phyloP scores from a whole-genome alignment of 2,888 invertebrate genomes.

The Lissonota sp. region DNA sequence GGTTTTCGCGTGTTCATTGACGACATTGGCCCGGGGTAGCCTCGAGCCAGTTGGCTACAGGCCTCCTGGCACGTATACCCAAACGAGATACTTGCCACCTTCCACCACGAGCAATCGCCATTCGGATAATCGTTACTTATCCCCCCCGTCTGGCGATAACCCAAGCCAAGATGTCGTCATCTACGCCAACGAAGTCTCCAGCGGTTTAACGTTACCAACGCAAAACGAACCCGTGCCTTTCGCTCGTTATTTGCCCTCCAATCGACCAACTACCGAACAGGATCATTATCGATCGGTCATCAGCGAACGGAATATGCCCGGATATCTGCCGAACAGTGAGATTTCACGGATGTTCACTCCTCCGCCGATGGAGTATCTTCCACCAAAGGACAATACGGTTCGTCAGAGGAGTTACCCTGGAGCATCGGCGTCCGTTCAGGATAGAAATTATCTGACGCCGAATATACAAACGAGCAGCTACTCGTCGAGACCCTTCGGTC shows the following conservation, averaged over 20 bases:
- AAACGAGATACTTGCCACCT: conserved; percentile 62
- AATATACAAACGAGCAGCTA: conserved; percentile 30
- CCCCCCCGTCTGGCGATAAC: conserved; percentile 30
- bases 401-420: conserved; percentile 40
- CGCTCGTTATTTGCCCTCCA: conserved; percentile 66
- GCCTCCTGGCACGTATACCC: conserved; percentile 69
- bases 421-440: conserved; percentile 44
- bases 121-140: conserved; percentile 56
- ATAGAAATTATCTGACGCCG: conserved; percentile 52
- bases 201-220: conserved; percentile 35
- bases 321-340: conserved; percentile 64
- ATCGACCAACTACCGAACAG: conserved; percentile 44
- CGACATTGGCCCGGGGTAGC: conserved; percentile 70
- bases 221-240: conserved; percentile 50
- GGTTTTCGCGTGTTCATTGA: conserved; percentile 66
- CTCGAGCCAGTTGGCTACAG: conserved; percentile 76
- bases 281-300: background rate
- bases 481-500: conserved; percentile 20
- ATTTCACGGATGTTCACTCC: conserved; percentile 61
- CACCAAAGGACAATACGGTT: conserved; percentile 75
- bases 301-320: conserved; percentile 37
- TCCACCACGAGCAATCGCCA: conserved; percentile 21
- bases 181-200: conserved; percentile 21
- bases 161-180: conserved; percentile 8
- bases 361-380: conserved; percentile 83